phyloP scores from a whole-genome alignment of 2,797 vertebrate species.

The Syngnathus rostellatus region DNA sequence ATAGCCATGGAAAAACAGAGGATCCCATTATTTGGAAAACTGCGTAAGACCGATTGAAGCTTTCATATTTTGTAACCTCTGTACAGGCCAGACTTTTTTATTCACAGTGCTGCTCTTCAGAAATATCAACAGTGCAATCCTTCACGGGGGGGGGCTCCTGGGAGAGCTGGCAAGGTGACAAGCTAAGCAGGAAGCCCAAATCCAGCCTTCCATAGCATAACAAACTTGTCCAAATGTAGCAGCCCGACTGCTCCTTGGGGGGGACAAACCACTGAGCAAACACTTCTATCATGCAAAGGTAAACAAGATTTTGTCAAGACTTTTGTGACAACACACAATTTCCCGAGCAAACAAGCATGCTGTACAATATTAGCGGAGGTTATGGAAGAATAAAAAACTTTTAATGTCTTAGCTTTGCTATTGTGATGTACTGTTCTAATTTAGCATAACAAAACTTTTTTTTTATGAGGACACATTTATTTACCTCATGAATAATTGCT shows the following conservation, averaged over 20 bases:
- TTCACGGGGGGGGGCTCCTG: constrained; percentile 36
- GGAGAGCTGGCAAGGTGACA: constrained; percentile 54
- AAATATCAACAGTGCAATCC: constrained; percentile 44
- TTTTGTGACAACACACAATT: constrained; percentile 10
- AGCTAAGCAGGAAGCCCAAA: constrained; percentile 64
- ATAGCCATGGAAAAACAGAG: no score
- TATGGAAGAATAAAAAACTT: constrained; percentile 16
- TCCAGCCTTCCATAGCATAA: constrained; percentile 58
- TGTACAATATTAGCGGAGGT: background rate
- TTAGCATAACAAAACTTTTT: background rate
- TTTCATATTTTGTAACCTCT: constrained; percentile 6
- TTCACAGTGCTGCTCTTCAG: constrained; percentile 15
- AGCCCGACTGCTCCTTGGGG: constrained; percentile 24
- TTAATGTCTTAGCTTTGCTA: background rate
- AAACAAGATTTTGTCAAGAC: constrained; percentile 23
- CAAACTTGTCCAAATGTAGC: constrained; percentile 58
- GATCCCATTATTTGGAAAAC: no score
- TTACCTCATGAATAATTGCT: background rate
- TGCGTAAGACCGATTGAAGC: background rate
- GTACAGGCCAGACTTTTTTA: constrained; percentile 8
- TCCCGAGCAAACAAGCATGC: constrained; percentile 10
- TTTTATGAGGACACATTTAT: background rate
- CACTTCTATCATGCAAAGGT: constrained; percentile 34
- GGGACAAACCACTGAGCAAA: constrained; percentile 34
- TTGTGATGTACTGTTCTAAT: background rate